Evolutionary conservation across 2,113 vertebrate genomes (phyloP).

Genomic region (Piprites chloris): DNA sequence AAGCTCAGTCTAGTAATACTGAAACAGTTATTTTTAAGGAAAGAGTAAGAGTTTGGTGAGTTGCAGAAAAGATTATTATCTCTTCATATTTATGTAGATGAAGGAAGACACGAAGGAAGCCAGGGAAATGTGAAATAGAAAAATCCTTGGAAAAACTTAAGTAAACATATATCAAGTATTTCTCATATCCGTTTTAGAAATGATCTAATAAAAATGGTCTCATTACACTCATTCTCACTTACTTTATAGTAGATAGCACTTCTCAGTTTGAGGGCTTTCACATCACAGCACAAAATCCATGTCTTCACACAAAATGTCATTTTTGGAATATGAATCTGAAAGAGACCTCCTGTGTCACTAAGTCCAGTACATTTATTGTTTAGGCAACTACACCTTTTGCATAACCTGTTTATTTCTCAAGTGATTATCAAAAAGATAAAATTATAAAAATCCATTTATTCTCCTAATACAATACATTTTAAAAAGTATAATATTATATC

Average conservation of each 20-base stretch:
- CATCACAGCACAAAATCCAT: not conserved
- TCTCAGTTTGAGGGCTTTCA: not conserved
- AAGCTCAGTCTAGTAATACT: not conserved
- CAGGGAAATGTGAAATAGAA: not conserved
- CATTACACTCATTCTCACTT: not conserved
- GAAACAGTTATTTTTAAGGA: not conserved
- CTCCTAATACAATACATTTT: not conserved
- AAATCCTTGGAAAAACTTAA: not conserved
- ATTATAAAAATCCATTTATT: not conserved
- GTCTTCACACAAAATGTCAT: fast-evolving
- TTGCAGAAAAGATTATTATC: not conserved
- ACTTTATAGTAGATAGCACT: not conserved
- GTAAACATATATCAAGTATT: not conserved
- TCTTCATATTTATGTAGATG: not conserved
- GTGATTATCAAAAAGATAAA: not conserved
- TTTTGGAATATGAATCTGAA: not conserved
- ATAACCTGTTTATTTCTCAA: not conserved
- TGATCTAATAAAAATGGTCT: not conserved
- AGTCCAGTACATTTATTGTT: not conserved
- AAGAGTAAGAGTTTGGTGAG: not conserved
- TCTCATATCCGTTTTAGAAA: not conserved
- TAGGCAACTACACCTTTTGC: not conserved
- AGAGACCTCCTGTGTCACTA: not conserved
- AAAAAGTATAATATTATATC: not conserved
- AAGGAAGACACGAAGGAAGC: not conserved